Percentiles rank a stretch among this genome's conserved stretches.
phyloP scores from a whole-genome alignment of 2,113 vertebrate genomes.

The Corydoras sp. region DNA sequence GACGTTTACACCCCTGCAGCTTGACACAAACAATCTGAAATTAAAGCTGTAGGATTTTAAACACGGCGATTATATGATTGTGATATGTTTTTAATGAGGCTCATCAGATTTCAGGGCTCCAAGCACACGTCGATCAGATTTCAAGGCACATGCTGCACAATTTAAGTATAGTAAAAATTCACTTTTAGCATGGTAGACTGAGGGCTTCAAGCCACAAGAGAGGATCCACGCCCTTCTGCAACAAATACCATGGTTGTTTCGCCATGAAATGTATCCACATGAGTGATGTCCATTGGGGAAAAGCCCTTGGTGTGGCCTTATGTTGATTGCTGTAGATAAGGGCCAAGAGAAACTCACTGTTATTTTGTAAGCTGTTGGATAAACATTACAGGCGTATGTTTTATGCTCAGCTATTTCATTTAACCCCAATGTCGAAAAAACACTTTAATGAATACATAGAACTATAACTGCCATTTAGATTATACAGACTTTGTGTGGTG shows the following conservation, averaged over 20 bases:
- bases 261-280: conserved; percentile 12
- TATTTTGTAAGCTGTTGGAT: conserved; percentile 6
- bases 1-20: conserved; percentile 8
- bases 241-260: conserved; percentile 19
- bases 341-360: conserved; percentile 20
- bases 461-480: too few species aligned
- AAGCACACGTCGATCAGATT: neutral
- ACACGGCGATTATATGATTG: conserved; percentile 2
- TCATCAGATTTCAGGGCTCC: conserved; percentile 7
- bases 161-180: conserved; percentile 10
- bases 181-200: neutral
- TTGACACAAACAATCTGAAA: neutral
- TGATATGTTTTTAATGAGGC: neutral
- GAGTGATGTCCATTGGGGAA: conserved; percentile 16
- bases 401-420: neutral
- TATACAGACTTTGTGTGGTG: too few species aligned
- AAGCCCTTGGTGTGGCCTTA: conserved; percentile 7
- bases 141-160: neutral
- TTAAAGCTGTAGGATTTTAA: neutral
- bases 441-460: too few species aligned
- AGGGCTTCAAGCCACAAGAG: neutral
- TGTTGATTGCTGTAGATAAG: conserved; percentile 8
- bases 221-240: conserved; percentile 23
- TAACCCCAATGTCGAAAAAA: neutral
- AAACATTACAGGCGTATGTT: neutral